Conservation (phyloP, 2,797 vertebrate genomes). For the Tamandua tetradactyla region DNA sequence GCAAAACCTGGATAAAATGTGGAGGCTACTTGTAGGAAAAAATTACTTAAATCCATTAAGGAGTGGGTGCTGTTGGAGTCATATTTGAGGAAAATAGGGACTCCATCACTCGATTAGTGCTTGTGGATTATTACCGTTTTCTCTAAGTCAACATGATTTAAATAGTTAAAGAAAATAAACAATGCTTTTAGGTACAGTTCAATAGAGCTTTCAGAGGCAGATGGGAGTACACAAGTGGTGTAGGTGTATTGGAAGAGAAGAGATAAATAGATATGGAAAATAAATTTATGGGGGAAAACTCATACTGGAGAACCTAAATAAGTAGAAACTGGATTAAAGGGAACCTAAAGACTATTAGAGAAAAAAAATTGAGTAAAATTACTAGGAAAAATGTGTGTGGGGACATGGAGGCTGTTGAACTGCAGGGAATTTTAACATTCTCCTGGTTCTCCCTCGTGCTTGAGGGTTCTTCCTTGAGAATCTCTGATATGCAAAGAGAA, state of each 20-base stretch:
- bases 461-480: not conserved
- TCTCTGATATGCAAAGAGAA: not conserved
- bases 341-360: not conserved
- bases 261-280: not conserved
- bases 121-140: not conserved
- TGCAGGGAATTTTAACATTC: not conserved
- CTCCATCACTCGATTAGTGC: not conserved
- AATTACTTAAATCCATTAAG: not conserved
- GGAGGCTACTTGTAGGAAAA: not conserved
- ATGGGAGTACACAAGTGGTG: not conserved
- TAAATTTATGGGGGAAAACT: not conserved
- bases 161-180: not conserved
- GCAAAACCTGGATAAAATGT: not conserved
- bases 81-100: not conserved
- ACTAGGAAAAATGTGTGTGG: not conserved
- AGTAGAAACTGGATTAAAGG: not conserved
- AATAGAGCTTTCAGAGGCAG: not conserved
- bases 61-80: not conserved
- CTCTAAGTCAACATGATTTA: conserved; percentile 32
- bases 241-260: not conserved
- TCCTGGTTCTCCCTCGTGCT: not conserved
- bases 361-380: conserved; percentile 39
- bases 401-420: not conserved
- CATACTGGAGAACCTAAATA: not conserved
- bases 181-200: not conserved